A percentile compares a stretch with the other conserved stretches of the same genome.
These are phyloP conservation scores for Nomada goodeniana DNA, from an alignment of 2,888 invertebrate genomes.

Conservation along the genomic window DNA sequence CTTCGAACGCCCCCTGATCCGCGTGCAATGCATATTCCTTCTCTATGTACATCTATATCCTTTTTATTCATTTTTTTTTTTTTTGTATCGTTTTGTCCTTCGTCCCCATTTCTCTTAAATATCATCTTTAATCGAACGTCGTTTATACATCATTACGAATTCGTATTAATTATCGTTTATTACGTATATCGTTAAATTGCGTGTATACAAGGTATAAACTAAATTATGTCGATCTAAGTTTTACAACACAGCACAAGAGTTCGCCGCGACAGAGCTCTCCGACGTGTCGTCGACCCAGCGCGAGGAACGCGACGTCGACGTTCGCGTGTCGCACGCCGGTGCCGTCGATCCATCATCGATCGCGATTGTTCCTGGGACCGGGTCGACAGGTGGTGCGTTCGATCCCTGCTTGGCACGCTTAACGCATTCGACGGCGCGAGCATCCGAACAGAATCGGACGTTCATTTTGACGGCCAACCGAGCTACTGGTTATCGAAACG, in stretches of 20 bases:
- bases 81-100: not conserved
- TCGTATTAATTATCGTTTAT: constrained; percentile 59
- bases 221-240: constrained; percentile 82
- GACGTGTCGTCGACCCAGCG: constrained; percentile 31
- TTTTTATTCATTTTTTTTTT: constrained; percentile 1
- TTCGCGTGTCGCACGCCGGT: constrained; percentile 10
- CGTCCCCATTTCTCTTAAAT: constrained; percentile 18
- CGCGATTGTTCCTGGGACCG: constrained; percentile 56
- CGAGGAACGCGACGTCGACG: constrained; percentile 26
- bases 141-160: constrained; percentile 44
- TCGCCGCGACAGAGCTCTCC: constrained; percentile 79
- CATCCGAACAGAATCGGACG: not conserved
- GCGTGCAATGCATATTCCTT: constrained; percentile 14
- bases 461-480: constrained; percentile 1
- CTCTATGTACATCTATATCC: constrained; percentile 20
- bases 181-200: constrained; percentile 80
- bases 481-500: constrained; percentile 10
- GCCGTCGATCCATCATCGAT: constrained; percentile 58
- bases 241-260: constrained; percentile 84
- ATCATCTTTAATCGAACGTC: constrained; percentile 21
- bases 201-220: constrained; percentile 77
- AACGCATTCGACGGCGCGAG: constrained; percentile 52
- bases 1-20: constrained; percentile 9
- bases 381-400: constrained; percentile 63
- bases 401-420: constrained; percentile 77